Base-by-base conservation (phyloP, 2,113 vertebrate genomes). In the Ursus arctos region DNA sequence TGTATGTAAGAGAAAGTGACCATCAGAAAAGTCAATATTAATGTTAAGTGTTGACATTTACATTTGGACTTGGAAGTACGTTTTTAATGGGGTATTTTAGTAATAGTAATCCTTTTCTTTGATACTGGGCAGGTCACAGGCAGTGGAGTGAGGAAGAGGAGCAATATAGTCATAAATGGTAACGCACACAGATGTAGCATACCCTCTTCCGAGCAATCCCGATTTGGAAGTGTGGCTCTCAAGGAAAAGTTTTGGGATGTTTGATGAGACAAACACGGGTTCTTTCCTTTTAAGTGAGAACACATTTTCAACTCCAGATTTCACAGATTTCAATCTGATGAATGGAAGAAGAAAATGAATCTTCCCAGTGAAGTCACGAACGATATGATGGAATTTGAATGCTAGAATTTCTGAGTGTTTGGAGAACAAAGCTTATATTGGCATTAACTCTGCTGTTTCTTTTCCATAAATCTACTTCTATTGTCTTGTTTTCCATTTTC, bases 361-460 rank as follows among this genome's bases (percentile, higher is more conserved):
- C 94, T 92, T 95, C 49, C 77, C 93, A 61, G 49, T 84, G 82
- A 96, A 36, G 36, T 85, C 55, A 36, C 86, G 72, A 40, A 80
- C 82, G 40, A 88, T 67, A 81, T 88, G 80, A 67, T 94, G 71
- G 80, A 96, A 95, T 96, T 94, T 95, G 77, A 96, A 92, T 80
- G 31, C 12, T 57, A 55, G 53, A 57, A 79, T 55, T 36, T 36
- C 79, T 26, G 15, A 96, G 80, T 98, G 74, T 90, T 97, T 98
- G 86, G 47, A 95, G 81, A 80, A 92, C 74, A 94, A 95, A 97
- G 85, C 57, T 97, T 96, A 91, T 84, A 55, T 97, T 97, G 94
- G 82, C 91, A 96, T 1, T 14, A 28, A 59, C 57, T 97, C 89
- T 86, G 31, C 43, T 97, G 9, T 92, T 96, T 96, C 59, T 88